Evolutionary conservation across 2,888 invertebrate species (phyloP).

Genomic region (Dastarcus helophoroides): DNA sequence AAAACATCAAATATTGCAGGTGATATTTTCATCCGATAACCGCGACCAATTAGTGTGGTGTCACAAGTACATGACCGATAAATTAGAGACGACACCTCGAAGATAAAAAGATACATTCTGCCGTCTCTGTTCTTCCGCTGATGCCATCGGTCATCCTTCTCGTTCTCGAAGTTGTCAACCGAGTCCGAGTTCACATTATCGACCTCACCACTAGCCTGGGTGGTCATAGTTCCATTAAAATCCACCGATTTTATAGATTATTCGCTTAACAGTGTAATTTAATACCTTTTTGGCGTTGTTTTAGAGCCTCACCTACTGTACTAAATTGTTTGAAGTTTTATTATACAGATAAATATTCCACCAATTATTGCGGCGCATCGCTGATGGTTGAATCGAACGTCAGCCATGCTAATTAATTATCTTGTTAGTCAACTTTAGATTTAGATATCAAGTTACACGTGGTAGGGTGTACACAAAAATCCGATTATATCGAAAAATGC

Average conservation of each 20-base stretch:
- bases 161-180: neutral
- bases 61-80: constrained; percentile 28
- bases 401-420: too few relatives aligned
- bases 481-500: too few relatives aligned
- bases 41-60: constrained; percentile 27
- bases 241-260: constrained; percentile 4
- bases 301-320: constrained; percentile 10
- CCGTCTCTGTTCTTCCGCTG: constrained; percentile 10
- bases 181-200: neutral
- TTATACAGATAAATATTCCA: constrained; percentile 11
- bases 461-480: too few relatives aligned
- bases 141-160: constrained; percentile 7
- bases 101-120: constrained; percentile 13
- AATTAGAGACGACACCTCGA: constrained; percentile 25
- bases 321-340: constrained; percentile 10
- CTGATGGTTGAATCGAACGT: too few relatives aligned
- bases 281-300: constrained; percentile 9
- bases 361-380: too few relatives aligned
- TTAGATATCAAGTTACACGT: too few relatives aligned
- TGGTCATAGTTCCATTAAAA: constrained; percentile 10
- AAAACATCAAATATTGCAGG: constrained; percentile 12
- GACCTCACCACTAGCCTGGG: constrained; percentile 5
- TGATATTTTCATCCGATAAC: constrained; percentile 22
- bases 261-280: constrained; percentile 12
- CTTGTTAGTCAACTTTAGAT: too few relatives aligned